These are phyloP conservation scores for Napeogenes inachia DNA, from an alignment of 2,888 invertebrate species.

Conservation along the genomic window DNA sequence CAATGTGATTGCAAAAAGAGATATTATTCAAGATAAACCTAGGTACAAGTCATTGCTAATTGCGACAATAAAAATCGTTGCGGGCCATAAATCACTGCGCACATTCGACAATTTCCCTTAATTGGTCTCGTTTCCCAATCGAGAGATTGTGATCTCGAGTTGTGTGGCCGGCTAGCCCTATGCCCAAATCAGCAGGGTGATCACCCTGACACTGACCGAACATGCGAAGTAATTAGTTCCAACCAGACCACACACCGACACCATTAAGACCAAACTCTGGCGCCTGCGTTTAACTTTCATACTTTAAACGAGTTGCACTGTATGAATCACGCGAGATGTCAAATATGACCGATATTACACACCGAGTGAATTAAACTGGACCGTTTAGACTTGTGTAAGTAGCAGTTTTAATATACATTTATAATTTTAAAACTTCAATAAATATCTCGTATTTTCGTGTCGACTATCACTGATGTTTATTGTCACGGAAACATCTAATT, in stretches of 20 bases:
- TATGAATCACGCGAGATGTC: slow-evolving; percentile 52
- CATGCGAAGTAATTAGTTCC: slow-evolving; percentile 35
- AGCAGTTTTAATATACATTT: no score
- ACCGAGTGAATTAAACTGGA: slow-evolving; percentile 8
- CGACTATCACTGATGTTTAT: background rate
- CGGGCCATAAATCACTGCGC: slow-evolving; percentile 54
- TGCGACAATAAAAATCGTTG: slow-evolving; percentile 51
- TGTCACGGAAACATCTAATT: background rate
- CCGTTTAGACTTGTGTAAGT: background rate
- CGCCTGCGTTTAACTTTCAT: slow-evolving; percentile 50
- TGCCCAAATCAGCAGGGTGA: slow-evolving; percentile 34
- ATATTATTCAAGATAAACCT: slow-evolving; percentile 30
- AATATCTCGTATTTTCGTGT: no score
- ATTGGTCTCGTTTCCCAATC: slow-evolving; percentile 63
- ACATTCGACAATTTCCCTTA: slow-evolving; percentile 62
- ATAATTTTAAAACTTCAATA: no score
- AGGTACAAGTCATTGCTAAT: slow-evolving; percentile 48
- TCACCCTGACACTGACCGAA: slow-evolving; percentile 39
- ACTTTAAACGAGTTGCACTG: slow-evolving; percentile 48
- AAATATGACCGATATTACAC: slow-evolving; percentile 19
- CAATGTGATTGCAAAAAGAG: slow-evolving; percentile 24
- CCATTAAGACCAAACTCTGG: slow-evolving; percentile 41
- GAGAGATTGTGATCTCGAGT: slow-evolving; percentile 49
- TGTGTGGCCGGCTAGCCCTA: slow-evolving; percentile 39
- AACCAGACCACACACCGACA: slow-evolving; percentile 55